These are phyloP conservation scores for Corythornis madagascariensis DNA, from an alignment of 2,113 vertebrate species.

Conservation along the genomic window DNA sequence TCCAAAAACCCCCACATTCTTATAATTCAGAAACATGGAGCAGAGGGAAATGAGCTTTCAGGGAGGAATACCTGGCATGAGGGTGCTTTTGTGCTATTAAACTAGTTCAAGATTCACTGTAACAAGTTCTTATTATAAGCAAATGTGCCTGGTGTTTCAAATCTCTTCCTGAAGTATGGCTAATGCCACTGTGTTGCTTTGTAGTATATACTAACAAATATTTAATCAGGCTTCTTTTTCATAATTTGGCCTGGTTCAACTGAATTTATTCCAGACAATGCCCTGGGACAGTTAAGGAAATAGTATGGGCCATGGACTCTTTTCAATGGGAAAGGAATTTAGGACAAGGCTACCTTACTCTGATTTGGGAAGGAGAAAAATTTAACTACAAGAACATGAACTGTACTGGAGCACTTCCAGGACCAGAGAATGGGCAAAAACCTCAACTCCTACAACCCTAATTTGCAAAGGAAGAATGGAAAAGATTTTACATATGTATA, in stretches of 20 bases:
- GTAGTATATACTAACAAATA: not conserved
- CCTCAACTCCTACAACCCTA: not conserved
- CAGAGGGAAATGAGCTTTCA: not conserved
- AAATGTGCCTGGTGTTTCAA: not conserved
- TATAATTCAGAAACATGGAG: not conserved
- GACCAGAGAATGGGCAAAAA: not conserved
- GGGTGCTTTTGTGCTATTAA: not conserved
- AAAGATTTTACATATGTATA: not conserved
- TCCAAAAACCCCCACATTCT: not conserved
- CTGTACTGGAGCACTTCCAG: not conserved
- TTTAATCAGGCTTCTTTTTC: not conserved
- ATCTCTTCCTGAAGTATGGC: not conserved
- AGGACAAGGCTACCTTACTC: not conserved
- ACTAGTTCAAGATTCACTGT: not conserved
- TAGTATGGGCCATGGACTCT: not conserved
- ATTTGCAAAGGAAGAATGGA: not conserved
- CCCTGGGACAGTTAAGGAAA: not conserved
- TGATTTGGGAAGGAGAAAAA: not conserved
- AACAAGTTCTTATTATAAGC: not conserved
- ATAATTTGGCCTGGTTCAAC: not conserved
- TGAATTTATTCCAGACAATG: not conserved
- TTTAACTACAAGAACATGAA: not conserved
- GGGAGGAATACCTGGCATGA: not conserved
- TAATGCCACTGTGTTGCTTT: not conserved
- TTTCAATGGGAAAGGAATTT: not conserved